These are phyloP conservation scores for Beris chalybata DNA, from an alignment of 2,888 invertebrate species.

Conservation along the genomic window DNA sequence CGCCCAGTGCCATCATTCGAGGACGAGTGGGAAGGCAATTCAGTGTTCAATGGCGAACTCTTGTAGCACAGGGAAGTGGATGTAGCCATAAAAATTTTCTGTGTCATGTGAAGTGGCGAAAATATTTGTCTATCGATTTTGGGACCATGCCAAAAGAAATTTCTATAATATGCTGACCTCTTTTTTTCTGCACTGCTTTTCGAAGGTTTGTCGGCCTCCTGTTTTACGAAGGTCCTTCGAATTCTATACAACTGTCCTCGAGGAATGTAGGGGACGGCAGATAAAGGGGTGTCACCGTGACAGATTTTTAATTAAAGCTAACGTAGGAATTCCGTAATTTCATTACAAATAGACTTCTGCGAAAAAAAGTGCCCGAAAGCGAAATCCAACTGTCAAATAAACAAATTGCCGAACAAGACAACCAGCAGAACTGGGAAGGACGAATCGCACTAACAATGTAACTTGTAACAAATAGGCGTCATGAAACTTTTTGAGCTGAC, in stretches of 20 bases:
- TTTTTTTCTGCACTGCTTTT: constrained; percentile 13
- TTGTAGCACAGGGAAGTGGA: no score
- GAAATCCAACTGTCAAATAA: constrained; percentile 7
- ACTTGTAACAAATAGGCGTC: no score
- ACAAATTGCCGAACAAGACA: not conserved
- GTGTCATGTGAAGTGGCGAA: constrained; percentile 21
- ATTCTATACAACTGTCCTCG: not conserved
- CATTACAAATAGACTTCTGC: not conserved
- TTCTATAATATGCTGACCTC: not conserved
- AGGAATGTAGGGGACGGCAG: not conserved
- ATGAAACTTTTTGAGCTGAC: no score
- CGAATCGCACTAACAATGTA: no score
- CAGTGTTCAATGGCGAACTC: no score
- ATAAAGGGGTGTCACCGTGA: constrained; percentile 11
- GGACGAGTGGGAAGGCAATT: no score
- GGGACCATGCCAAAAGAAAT: constrained; percentile 19
- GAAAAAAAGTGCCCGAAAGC: not conserved
- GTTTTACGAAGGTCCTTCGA: not conserved
- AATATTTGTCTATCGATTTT: constrained; percentile 31
- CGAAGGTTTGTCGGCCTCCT: not conserved
- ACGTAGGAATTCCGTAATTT: constrained; percentile 18
- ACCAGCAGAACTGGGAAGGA: no score
- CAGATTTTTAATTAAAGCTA: constrained; percentile 29
- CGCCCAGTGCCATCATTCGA: no score
- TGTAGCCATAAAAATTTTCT: constrained; percentile 9